Evolutionary conservation across 2,888 invertebrate species (phyloP).

Genomic region (Ditula angustiorana): DNA sequence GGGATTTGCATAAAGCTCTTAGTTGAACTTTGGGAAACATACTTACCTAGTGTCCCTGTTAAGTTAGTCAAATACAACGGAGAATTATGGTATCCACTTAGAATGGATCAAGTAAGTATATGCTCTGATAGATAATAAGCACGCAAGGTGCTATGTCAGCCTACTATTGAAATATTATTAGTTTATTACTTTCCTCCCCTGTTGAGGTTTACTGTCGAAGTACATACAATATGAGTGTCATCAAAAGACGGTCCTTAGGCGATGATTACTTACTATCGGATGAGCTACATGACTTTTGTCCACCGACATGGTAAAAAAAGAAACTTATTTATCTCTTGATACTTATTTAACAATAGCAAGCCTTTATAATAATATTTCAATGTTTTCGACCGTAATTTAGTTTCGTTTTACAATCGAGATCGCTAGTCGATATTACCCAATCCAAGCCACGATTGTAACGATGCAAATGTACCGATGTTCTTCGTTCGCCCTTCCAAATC

Average conservation of each 20-base stretch:
- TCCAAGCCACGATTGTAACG: constrained; percentile 1
- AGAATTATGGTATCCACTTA: not conserved
- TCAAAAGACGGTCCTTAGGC: too few relatives aligned
- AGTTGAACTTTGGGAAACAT: constrained; percentile 29
- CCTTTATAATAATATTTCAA: too few relatives aligned
- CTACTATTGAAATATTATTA: too few relatives aligned
- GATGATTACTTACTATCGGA: too few relatives aligned
- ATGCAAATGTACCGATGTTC: constrained; percentile 27
- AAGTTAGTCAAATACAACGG: not conserved
- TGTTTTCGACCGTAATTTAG: too few relatives aligned
- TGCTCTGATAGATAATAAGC: not conserved
- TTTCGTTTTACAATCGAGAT: constrained; percentile 9
- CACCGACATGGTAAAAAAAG: too few relatives aligned
- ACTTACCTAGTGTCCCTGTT: constrained; percentile 1
- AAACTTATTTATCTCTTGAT: too few relatives aligned
- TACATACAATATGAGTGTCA: too few relatives aligned
- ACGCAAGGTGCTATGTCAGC: not conserved
- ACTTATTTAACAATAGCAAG: too few relatives aligned
- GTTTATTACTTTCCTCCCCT: too few relatives aligned
- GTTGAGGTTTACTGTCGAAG: too few relatives aligned
- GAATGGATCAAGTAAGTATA: not conserved
- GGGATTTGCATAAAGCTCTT: constrained; percentile 36
- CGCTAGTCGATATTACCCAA: constrained; percentile 26
- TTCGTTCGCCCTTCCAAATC: constrained; percentile 34
- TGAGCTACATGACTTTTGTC: too few relatives aligned